These are phyloP conservation scores for Drosophila sordidula DNA, from an alignment of 2,888 invertebrate species.

Conservation along the genomic window DNA sequence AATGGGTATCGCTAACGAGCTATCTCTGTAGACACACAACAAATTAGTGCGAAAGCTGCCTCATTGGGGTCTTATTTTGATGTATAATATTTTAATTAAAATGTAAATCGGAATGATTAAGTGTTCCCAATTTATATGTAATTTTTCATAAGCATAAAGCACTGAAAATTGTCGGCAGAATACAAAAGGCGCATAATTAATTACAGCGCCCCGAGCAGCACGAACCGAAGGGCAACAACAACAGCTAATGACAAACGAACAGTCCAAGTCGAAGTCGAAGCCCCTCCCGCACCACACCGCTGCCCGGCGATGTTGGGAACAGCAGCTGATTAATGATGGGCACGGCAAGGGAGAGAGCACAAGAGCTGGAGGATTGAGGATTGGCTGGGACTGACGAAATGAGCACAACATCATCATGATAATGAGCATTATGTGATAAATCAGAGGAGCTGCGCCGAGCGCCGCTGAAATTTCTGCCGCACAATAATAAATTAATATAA, in stretches of 20 bases:
- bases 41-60: slow-evolving; percentile 20
- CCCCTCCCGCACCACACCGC: neutral
- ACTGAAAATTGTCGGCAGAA: slow-evolving; percentile 78
- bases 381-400: slow-evolving; percentile 67
- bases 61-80: slow-evolving; percentile 49
- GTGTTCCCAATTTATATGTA: slow-evolving; percentile 75
- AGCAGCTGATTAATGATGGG: slow-evolving; percentile 80
- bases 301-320: slow-evolving; percentile 11
- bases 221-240: slow-evolving; percentile 53
- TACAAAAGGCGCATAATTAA: slow-evolving; percentile 82
- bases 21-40: neutral
- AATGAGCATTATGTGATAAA: slow-evolving; percentile 76
- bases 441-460: slow-evolving; percentile 52
- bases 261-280: slow-evolving; percentile 37
- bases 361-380: slow-evolving; percentile 11
- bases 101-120: slow-evolving; percentile 81
- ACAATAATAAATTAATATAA: slow-evolving; percentile 83
- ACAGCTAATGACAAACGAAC: slow-evolving; percentile 75
- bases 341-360: slow-evolving; percentile 38
- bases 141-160: slow-evolving; percentile 81
- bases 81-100: slow-evolving; percentile 82
- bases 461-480: slow-evolving; percentile 76
- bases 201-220: slow-evolving; percentile 76
- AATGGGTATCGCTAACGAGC: slow-evolving; percentile 38
- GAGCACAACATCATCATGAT: slow-evolving; percentile 79